Conservation (phyloP, 2,797 vertebrate genomes). For the Aphelocoma californica region DNA sequence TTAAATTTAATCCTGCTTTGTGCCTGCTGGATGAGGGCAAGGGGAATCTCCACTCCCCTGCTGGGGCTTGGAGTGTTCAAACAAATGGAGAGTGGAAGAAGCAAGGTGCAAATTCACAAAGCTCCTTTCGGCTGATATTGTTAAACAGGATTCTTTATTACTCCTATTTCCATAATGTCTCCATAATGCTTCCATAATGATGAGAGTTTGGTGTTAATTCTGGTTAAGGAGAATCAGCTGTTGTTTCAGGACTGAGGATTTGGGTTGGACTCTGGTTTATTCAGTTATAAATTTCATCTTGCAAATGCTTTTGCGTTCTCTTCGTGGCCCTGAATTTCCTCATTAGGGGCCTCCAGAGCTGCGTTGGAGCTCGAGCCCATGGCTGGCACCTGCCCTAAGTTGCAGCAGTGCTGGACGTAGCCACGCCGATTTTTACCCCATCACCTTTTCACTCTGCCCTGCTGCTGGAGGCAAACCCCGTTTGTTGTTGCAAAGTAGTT, state of each 20-base stretch:
- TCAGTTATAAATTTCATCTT: background rate
- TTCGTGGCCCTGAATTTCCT: background rate
- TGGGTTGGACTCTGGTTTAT: background rate
- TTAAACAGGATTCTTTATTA: background rate
- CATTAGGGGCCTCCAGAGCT: background rate
- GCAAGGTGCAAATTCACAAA: background rate
- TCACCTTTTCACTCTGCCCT: background rate
- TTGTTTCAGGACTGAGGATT: background rate
- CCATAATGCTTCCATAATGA: background rate
- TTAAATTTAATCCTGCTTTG: background rate
- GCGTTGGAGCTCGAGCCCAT: fast-evolving
- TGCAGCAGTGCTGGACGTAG: background rate
- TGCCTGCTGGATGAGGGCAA: background rate
- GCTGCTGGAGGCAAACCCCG: background rate
- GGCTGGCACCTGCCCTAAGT: background rate
- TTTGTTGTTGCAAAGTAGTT: background rate
- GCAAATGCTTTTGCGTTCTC: background rate
- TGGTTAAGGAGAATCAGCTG: background rate
- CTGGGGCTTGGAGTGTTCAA: background rate
- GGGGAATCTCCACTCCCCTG: background rate
- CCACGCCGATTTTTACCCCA: background rate
- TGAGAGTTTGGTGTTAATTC: background rate
- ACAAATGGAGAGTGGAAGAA: background rate
- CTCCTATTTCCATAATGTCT: background rate
- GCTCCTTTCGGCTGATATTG: background rate